Evolutionary conservation across 2,888 invertebrate genomes (phyloP).

Genomic region (Coecobrya sp.): DNA sequence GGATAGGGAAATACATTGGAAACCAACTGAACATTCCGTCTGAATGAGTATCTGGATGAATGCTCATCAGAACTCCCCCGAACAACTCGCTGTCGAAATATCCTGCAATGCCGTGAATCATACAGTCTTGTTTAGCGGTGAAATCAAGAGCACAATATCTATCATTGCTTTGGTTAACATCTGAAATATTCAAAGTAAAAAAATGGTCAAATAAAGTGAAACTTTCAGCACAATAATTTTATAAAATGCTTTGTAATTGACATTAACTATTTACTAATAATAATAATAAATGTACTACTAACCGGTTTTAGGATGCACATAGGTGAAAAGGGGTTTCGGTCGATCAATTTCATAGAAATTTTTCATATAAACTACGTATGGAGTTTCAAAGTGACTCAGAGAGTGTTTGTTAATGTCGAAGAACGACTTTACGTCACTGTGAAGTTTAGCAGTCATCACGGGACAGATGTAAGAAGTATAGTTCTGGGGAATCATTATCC

Average conservation of each 20-base stretch:
- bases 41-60: slow-evolving; percentile 96
- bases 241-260: too few species aligned
- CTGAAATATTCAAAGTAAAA: slow-evolving; percentile 24
- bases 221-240: too few species aligned
- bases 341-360: slow-evolving; percentile 94
- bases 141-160: slow-evolving; percentile 92
- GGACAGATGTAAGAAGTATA: slow-evolving; percentile 98
- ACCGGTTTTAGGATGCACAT: slow-evolving; percentile 96
- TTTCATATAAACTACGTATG: slow-evolving; percentile 97
- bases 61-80: slow-evolving; percentile 94
- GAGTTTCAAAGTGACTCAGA: slow-evolving; percentile 91
- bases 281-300: too few species aligned
- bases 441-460: slow-evolving; percentile 96
- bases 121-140: slow-evolving; percentile 91
- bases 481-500: slow-evolving; percentile 96
- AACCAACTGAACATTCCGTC: slow-evolving; percentile 99
- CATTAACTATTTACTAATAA: too few species aligned
- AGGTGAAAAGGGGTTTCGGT: slow-evolving; percentile 94
- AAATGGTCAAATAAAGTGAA: background rate
- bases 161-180: slow-evolving; percentile 80
- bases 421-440: slow-evolving; percentile 91
- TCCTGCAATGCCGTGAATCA: slow-evolving; percentile 98
- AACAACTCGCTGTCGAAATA: slow-evolving; percentile 97
- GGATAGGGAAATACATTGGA: slow-evolving; percentile 97
- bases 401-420: slow-evolving; percentile 89